Evolutionary conservation across 1,140 invertebrate genomes (phyloP).

Genomic region (Drosophila mauritiana): DNA sequence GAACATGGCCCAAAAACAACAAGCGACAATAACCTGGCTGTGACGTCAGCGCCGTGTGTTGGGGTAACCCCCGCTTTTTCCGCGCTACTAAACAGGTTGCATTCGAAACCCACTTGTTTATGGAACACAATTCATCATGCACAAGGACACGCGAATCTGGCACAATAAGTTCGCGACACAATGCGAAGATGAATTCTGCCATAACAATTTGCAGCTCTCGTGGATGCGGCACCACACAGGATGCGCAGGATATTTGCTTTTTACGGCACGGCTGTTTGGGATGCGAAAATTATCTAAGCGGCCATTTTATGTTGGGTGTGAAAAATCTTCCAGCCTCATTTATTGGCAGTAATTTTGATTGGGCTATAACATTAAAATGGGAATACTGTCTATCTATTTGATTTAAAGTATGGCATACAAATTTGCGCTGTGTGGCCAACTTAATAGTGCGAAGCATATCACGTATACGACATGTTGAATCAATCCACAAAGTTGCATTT

Average conservation of each 20-base stretch:
- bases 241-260: conserved; percentile 7
- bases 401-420: no score
- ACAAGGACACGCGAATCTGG: conserved; percentile 48
- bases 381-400: neutral
- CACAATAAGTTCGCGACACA: conserved; percentile 44
- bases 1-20: conserved; percentile 14
- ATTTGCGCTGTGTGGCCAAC: no score
- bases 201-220: conserved; percentile 39
- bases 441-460: neutral
- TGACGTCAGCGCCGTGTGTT: conserved; percentile 58
- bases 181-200: conserved; percentile 16
- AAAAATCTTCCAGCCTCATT: neutral
- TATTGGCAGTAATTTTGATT: neutral
- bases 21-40: conserved; percentile 34
- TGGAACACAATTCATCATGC: conserved; percentile 37
- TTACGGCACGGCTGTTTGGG: conserved; percentile 2
- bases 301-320: neutral
- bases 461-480: neutral
- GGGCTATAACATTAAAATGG: neutral
- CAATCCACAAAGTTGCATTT: no score
- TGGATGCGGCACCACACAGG: conserved; percentile 3
- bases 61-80: conserved; percentile 4
- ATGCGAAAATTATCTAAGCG: conserved; percentile 18
- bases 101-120: conserved; percentile 5
- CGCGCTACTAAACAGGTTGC: conserved; percentile 31